Percentiles rank a stretch among this genome's conserved stretches.
Conservation (phyloP, 2,888 invertebrate genomes). For the Papilio elwesi region DNA sequence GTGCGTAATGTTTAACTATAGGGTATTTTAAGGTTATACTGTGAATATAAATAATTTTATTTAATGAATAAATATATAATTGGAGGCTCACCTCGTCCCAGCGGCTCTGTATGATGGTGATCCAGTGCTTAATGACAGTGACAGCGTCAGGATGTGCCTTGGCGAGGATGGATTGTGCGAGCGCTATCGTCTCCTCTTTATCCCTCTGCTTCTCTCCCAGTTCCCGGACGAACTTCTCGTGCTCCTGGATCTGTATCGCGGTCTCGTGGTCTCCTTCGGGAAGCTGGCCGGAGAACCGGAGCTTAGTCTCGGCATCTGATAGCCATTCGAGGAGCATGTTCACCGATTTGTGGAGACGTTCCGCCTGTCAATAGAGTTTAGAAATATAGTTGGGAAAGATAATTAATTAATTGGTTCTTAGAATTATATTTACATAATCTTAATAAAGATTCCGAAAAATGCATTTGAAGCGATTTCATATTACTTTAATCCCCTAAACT, state of each 20-base stretch:
- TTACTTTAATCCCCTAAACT: no score
- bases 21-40: no score
- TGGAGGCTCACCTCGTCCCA: conserved; percentile 93
- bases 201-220: conserved; percentile 92
- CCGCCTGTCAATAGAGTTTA: conserved; percentile 84
- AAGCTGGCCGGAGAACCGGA: conserved; percentile 95
- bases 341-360: conserved; percentile 96
- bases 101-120: conserved; percentile 96
- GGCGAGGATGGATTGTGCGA: conserved; percentile 94
- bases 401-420: no score
- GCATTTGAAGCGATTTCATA: no score
- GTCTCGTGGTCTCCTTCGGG: conserved; percentile 97
- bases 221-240: conserved; percentile 93
- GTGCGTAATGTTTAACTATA: no score
- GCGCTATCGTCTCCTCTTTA: conserved; percentile 92
- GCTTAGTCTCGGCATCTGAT: conserved; percentile 96
- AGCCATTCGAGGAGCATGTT: conserved; percentile 98
- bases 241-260: conserved; percentile 91
- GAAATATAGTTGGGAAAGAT: background rate
- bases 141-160: conserved; percentile 99
- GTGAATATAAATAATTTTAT: no score
- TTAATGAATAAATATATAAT: no score
- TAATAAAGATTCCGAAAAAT: no score
- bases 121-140: conserved; percentile 99
- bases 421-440: no score